Percentiles rank a stretch among this genome's conserved stretches.
These are phyloP conservation scores for Capricornis sumatraensis DNA, from an alignment of 2,113 vertebrate genomes.

Conservation along the genomic window DNA sequence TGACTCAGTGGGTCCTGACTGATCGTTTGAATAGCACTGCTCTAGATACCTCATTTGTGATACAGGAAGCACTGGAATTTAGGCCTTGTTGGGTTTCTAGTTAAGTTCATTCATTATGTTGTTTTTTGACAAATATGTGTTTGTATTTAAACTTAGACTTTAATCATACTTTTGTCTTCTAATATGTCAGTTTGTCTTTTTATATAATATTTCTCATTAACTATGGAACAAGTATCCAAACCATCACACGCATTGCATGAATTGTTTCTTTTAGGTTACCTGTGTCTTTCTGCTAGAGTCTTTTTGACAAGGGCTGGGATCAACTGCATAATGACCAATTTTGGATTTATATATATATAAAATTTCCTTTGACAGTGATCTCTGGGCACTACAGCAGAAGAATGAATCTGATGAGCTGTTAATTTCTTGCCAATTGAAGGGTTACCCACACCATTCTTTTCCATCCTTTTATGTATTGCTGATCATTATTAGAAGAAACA, in stretches of 20 bases:
- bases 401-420: neutral
- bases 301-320: neutral
- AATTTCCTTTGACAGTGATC: neutral
- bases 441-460: neutral
- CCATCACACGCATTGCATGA: neutral
- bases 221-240: neutral
- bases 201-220: neutral
- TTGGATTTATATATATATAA: neutral
- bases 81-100: neutral
- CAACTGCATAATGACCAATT: neutral
- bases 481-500: conserved; percentile 9
- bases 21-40: neutral
- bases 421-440: neutral
- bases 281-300: neutral
- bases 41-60: neutral
- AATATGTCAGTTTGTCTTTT: neutral
- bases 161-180: neutral
- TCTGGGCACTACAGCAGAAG: neutral
- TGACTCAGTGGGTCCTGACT: neutral
- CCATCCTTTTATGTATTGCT: neutral
- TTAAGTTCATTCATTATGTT: neutral
- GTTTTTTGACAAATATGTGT: neutral
- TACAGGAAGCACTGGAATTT: neutral
- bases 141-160: neutral
- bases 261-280: neutral